These are phyloP conservation scores for Columba livia DNA, from an alignment of 2,113 vertebrate genomes.

Conservation along the genomic window DNA sequence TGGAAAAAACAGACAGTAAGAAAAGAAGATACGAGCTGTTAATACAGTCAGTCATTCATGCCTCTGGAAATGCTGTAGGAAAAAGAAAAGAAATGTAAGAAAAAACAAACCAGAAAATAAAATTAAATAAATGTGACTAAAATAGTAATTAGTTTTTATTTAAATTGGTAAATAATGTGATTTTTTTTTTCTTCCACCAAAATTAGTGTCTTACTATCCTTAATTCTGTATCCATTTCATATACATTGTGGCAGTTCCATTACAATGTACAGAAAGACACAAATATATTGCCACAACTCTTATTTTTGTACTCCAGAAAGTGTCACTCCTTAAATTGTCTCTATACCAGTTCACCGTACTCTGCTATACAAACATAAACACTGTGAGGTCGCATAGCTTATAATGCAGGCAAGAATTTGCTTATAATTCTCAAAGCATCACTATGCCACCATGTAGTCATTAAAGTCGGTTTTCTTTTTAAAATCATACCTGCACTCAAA, in stretches of 20 bases:
- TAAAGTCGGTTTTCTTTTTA: not conserved
- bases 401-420: not conserved
- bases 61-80: not conserved
- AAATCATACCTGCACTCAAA: not conserved
- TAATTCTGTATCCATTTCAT: not conserved
- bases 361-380: not conserved
- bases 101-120: not conserved
- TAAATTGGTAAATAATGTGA: not conserved
- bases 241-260: not conserved
- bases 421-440: not conserved
- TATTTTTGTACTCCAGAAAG: not conserved
- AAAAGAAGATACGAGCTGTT: not conserved
- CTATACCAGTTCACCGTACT: not conserved
- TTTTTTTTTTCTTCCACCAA: not conserved
- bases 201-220: not conserved
- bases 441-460: not conserved
- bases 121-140: not conserved
- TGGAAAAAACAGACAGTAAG: not conserved
- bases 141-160: not conserved
- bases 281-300: not conserved
- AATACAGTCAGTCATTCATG: not conserved
- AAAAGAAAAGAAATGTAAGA: not conserved
- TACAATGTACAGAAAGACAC: not conserved
- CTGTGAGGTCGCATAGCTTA: not conserved
- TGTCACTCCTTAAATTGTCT: not conserved